These are phyloP conservation scores for Musca vetustissima DNA, from an alignment of 1,140 invertebrate genomes.

Conservation along the genomic window DNA sequence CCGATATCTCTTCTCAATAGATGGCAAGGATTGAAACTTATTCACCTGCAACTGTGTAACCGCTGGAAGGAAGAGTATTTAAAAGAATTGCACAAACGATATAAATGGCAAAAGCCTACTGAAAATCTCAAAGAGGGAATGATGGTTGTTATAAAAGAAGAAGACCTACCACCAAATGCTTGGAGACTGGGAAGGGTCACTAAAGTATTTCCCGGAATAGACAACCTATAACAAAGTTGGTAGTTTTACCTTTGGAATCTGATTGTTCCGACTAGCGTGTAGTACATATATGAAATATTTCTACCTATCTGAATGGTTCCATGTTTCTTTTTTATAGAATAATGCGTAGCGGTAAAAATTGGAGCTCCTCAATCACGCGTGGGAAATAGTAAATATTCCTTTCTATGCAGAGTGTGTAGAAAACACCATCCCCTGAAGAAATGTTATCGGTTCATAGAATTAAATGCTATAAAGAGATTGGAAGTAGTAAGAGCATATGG, in stretches of 20 bases:
- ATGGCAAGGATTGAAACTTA: neutral
- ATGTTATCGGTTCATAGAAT: neutral
- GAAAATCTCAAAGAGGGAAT: neutral
- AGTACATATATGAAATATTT: neutral
- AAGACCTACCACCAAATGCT: neutral
- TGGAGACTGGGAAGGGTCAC: neutral
- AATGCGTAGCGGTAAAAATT: too few relatives aligned
- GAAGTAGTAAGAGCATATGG: neutral
- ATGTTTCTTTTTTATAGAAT: too few relatives aligned
- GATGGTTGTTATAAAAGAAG: neutral
- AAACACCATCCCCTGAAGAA: neutral
- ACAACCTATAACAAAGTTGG: neutral
- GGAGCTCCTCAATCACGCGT: too few relatives aligned
- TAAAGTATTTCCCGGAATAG: too few relatives aligned
- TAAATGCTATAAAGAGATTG: neutral
- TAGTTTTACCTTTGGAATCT: neutral
- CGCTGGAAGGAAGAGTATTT: slow-evolving; percentile 6
- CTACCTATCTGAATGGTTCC: neutral
- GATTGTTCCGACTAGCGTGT: too few relatives aligned
- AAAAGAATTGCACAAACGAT: neutral
- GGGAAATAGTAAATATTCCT: too few relatives aligned
- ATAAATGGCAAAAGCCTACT: neutral
- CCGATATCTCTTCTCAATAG: neutral
- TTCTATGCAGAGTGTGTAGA: neutral
- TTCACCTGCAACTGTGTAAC: neutral